Conservation (phyloP, 1,140 invertebrate species). For the Leptonema lineaticorne region DNA sequence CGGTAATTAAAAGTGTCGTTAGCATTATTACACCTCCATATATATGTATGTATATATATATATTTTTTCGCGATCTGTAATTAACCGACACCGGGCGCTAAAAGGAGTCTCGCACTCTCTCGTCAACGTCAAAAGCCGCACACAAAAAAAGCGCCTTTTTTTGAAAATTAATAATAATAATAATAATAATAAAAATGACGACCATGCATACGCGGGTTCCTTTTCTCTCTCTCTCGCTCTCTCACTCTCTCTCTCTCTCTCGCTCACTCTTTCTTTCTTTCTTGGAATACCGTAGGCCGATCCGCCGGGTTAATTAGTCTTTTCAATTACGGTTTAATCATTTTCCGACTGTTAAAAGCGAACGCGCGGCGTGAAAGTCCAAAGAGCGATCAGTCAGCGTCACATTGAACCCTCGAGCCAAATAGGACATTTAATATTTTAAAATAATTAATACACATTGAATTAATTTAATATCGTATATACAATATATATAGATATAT, state of each 20-base stretch:
- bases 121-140: constrained; percentile 1
- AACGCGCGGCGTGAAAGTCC: too few species aligned
- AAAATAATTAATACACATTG: too few species aligned
- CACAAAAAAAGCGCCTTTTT: not conserved
- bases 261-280: too few species aligned
- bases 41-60: not conserved
- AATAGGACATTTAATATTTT: not conserved
- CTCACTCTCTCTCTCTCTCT: too few species aligned
- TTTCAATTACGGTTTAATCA: constrained; percentile 15
- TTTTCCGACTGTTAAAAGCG: constrained; percentile 6
- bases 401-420: not conserved
- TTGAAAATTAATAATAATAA: too few species aligned
- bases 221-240: too few species aligned
- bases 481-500: too few species aligned
- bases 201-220: too few species aligned
- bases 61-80: not conserved
- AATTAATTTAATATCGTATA: too few species aligned
- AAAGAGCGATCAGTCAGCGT: not conserved
- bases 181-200: too few species aligned
- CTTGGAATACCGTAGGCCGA: not conserved
- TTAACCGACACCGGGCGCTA: not conserved
- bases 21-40: not conserved
- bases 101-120: too few species aligned
- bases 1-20: constrained; percentile 11
- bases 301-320: constrained; percentile 10